phyloP scores from a whole-genome alignment of 2,797 vertebrate genomes.

The Sebastiscus tertius region DNA sequence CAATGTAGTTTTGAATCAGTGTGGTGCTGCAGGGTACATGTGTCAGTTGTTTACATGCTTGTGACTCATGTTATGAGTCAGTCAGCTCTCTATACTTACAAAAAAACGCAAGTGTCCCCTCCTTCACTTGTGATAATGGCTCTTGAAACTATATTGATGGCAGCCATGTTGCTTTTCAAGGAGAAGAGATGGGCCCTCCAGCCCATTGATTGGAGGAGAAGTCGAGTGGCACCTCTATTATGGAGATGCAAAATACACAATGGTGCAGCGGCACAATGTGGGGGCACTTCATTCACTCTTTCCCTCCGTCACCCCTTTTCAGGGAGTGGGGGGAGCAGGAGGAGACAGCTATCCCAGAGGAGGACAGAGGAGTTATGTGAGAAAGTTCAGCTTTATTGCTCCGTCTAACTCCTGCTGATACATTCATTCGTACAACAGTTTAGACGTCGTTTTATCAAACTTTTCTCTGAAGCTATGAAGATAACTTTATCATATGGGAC shows the following conservation, averaged over 20 bases:
- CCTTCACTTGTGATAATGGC: conserved; percentile 81
- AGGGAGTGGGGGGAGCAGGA: conserved; percentile 45
- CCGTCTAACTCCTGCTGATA: conserved; percentile 5
- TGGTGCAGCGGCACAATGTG: conserved; percentile 89
- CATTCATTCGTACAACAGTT: background rate
- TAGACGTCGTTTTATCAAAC: background rate
- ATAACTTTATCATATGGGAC: background rate
- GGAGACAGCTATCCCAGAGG: conserved; percentile 30
- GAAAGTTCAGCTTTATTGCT: conserved; percentile 48
- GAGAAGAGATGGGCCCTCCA: conserved; percentile 87
- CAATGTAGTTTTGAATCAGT: background rate
- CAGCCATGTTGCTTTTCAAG: conserved; percentile 91
- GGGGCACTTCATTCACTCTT: conserved; percentile 89
- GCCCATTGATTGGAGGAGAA: conserved; percentile 92
- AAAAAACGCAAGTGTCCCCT: conserved; percentile 9
- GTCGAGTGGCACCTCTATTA: conserved; percentile 96
- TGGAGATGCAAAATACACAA: conserved; percentile 94
- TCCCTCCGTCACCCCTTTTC: conserved; percentile 49
- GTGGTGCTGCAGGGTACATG: background rate
- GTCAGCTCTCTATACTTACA: conserved; percentile 5
- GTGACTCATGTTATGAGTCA: conserved; percentile 11
- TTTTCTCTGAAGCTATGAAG: background rate
- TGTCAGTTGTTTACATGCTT: conserved; percentile 74
- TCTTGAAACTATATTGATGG: conserved; percentile 91
- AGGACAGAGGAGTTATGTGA: conserved; percentile 53